Conservation (phyloP, 2,888 invertebrate genomes). For the Pandemis cinnamomeana region DNA sequence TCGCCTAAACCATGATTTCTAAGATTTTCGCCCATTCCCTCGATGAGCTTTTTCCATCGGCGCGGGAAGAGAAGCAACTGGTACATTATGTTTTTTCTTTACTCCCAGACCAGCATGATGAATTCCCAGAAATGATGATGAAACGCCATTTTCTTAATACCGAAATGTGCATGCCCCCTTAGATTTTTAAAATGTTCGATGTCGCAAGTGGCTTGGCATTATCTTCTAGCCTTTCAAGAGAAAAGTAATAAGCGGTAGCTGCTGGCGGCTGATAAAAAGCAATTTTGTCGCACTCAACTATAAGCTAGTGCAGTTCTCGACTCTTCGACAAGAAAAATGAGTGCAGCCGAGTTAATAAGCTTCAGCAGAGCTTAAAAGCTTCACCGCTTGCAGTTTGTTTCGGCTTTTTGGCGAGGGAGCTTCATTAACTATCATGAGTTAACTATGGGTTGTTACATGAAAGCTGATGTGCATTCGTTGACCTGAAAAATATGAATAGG, state of each 20-base stretch:
- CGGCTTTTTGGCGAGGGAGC: constrained; percentile 15
- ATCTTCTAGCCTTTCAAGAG: neutral
- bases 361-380: constrained; percentile 19
- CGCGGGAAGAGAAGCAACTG: too few species aligned
- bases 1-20: too few species aligned
- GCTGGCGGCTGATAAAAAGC: neutral
- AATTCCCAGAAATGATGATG: too few species aligned
- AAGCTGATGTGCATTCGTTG: neutral
- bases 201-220: neutral
- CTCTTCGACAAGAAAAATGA: neutral
- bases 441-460: neutral
- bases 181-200: too few species aligned
- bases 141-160: too few species aligned
- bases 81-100: too few species aligned
- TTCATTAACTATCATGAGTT: neutral
- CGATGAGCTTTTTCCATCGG: too few species aligned
- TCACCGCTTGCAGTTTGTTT: constrained; percentile 23
- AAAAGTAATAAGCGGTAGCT: neutral
- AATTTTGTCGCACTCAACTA: neutral
- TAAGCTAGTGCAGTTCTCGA: constrained; percentile 2
- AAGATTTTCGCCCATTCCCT: too few species aligned
- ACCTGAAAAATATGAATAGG: too few species aligned
- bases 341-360: constrained; percentile 13
- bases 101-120: too few species aligned
- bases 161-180: too few species aligned